Evolutionary conservation across 64 coral and sea anemone genomes (phyloP).

Genomic region (Catalaphyllia jardinei): DNA sequence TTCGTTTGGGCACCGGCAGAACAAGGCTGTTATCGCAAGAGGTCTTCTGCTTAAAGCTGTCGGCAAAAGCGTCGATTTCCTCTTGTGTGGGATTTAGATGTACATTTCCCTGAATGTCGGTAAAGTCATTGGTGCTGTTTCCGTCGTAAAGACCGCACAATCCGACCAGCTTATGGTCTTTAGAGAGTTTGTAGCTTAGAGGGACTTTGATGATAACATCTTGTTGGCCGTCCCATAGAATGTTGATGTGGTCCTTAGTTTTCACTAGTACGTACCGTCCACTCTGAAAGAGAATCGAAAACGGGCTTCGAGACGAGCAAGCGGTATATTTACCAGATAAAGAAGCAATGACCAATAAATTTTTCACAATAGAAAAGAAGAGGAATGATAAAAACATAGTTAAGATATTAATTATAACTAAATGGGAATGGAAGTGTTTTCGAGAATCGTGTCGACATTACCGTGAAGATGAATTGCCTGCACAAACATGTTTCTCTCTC

Average conservation of each 20-base stretch:
- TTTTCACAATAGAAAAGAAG: too few species aligned
- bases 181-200: slow-evolving; percentile 50
- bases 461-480: too few species aligned
- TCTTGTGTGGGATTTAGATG: slow-evolving; percentile 5
- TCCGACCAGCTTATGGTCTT: slow-evolving; percentile 53
- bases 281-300: slow-evolving; percentile 46
- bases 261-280: slow-evolving; percentile 81
- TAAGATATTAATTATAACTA: too few species aligned
- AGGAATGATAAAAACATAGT: too few species aligned
- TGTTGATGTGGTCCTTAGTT: slow-evolving; percentile 54
- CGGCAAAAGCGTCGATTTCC: slow-evolving; percentile 26
- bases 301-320: background rate
- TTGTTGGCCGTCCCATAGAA: slow-evolving; percentile 79
- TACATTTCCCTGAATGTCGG: slow-evolving; percentile 34
- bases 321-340: too few species aligned
- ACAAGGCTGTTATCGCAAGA: background rate
- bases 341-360: too few species aligned
- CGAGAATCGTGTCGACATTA: too few species aligned
- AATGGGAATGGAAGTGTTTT: too few species aligned
- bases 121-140: slow-evolving; percentile 71
- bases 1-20: background rate
- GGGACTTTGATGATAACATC: slow-evolving; percentile 77
- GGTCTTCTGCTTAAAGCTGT: slow-evolving; percentile 57
- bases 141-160: slow-evolving; percentile 90
- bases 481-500: too few species aligned